A percentile compares a stretch with the other conserved stretches of the same genome.
Conservation (phyloP, 2,888 invertebrate species). For the Pyrrhia umbra region DNA sequence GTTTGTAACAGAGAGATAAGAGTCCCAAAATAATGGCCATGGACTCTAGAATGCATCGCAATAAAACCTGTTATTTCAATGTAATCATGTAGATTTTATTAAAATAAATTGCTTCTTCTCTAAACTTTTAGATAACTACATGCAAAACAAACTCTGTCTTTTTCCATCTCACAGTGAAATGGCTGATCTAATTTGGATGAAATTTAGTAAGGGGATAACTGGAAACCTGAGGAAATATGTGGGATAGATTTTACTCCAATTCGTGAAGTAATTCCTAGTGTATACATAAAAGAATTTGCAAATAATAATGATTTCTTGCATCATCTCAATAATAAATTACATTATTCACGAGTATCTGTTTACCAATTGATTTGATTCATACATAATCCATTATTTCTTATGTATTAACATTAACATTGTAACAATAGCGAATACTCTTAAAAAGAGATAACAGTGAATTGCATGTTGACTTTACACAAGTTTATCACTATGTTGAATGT, state of each 20-base stretch:
- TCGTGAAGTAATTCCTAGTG: no score
- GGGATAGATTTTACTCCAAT: no score
- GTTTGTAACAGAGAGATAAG: no score
- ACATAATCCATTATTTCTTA: constrained; percentile 10
- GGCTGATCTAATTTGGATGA: no score
- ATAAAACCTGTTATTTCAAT: not conserved
- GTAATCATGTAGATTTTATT: not conserved
- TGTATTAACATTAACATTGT: constrained; percentile 25
- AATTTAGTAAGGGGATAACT: no score
- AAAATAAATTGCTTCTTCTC: not conserved
- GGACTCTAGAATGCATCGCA: not conserved
- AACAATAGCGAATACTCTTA: constrained; percentile 13
- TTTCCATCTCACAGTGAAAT: no score
- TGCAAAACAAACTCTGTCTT: not conserved
- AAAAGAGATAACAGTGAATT: constrained; percentile 33
- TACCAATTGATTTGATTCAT: constrained; percentile 17
- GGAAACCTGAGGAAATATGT: no score
- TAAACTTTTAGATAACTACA: no score
- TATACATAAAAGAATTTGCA: not conserved
- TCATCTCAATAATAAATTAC: not conserved
- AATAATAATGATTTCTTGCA: not conserved
- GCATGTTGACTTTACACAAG: constrained; percentile 13
- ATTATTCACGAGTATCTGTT: constrained; percentile 11
- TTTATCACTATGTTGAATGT: constrained; percentile 45
- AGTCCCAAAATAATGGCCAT: not conserved